These are phyloP conservation scores for Zophobas morio DNA, from an alignment of 1,140 invertebrate species.

Conservation along the genomic window DNA sequence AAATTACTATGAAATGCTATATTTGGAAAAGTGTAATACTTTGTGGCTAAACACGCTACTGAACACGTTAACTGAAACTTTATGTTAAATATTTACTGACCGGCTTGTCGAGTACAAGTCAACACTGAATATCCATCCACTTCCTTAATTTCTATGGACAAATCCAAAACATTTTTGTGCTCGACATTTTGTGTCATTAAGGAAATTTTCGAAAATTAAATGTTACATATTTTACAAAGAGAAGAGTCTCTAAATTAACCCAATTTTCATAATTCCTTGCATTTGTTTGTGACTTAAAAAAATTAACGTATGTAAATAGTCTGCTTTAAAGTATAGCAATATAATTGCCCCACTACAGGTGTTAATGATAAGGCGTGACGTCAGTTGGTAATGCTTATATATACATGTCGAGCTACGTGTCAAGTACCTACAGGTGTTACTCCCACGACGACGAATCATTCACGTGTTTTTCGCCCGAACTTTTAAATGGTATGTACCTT, in stretches of 20 bases:
- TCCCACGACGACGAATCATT: slow-evolving; percentile 42
- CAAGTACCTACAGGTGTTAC: slow-evolving; percentile 54
- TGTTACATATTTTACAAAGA: too few relatives aligned
- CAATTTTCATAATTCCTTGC: slow-evolving; percentile 34
- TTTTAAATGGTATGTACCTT: background rate
- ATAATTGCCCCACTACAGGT: slow-evolving; percentile 58
- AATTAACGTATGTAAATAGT: slow-evolving; percentile 38
- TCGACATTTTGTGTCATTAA: too few relatives aligned
- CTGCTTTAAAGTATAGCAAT: slow-evolving; percentile 37
- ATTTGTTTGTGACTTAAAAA: slow-evolving; percentile 26
- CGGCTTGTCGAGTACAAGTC: background rate
- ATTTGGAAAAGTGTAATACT: too few relatives aligned
- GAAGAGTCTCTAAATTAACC: slow-evolving; percentile 28
- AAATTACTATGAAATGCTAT: too few relatives aligned
- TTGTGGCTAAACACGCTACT: too few relatives aligned
- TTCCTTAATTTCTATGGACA: too few relatives aligned
- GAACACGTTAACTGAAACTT: too few relatives aligned
- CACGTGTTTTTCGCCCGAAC: slow-evolving; percentile 2
- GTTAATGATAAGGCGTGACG: slow-evolving; percentile 62
- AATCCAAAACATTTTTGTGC: too few relatives aligned
- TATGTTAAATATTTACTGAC: too few relatives aligned
- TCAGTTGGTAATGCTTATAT: slow-evolving; percentile 59
- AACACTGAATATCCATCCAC: slow-evolving; percentile 10
- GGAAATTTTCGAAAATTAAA: too few relatives aligned
- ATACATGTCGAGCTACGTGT: slow-evolving; percentile 56